These are phyloP conservation scores for Isichthys henryi DNA, from an alignment of 2,113 vertebrate genomes.

Conservation along the genomic window DNA sequence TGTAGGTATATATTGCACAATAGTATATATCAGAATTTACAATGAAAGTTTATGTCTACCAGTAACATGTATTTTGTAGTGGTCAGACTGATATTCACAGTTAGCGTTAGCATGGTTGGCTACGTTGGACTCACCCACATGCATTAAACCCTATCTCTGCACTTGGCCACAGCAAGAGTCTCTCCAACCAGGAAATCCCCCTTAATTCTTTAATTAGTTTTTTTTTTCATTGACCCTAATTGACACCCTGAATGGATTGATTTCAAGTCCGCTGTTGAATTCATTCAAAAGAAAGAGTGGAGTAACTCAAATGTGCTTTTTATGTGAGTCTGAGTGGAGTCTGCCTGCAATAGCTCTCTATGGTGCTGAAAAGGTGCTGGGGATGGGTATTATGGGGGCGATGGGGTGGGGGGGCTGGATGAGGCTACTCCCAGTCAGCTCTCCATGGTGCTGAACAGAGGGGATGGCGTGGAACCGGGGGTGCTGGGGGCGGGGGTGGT, in stretches of 20 bases:
- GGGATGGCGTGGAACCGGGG: slow-evolving; percentile 8
- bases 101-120: not conserved
- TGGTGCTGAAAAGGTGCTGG: slow-evolving; percentile 52
- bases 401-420: not conserved
- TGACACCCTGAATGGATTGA: not conserved
- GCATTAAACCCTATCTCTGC: not conserved
- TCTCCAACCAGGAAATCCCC: not conserved
- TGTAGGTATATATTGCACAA: not conserved
- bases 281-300: not conserved
- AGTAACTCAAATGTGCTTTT: not conserved
- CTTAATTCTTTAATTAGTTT: not conserved
- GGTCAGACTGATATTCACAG: not conserved
- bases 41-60: not conserved
- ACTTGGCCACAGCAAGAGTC: not conserved
- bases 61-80: not conserved
- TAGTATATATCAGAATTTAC: not conserved
- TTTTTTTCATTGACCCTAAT: not conserved
- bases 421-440: not conserved
- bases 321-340: slow-evolving; percentile 6
- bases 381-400: not conserved
- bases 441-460: not conserved
- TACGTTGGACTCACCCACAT: not conserved
- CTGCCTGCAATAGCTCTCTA: slow-evolving; percentile 63
- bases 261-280: slow-evolving; percentile 2
- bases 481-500: not conserved